Conservation (phyloP, 1,140 invertebrate species). For the Saccostrea echinata region DNA sequence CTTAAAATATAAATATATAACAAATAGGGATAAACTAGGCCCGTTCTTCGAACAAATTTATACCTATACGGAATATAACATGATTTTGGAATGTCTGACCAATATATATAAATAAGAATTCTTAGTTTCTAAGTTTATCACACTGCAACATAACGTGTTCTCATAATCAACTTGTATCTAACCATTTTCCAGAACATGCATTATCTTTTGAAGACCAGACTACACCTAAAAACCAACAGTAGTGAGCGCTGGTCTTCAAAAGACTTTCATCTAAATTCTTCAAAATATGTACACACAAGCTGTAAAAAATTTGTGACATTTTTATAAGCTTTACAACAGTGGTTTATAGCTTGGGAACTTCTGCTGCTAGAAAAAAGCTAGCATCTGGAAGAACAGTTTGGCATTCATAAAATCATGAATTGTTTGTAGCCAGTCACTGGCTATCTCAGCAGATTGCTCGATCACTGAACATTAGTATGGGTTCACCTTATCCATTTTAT, state of each 20-base stretch:
- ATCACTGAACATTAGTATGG: slow-evolving; percentile 24
- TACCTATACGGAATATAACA: slow-evolving; percentile 15
- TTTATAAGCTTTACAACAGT: slow-evolving; percentile 37
- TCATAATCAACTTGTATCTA: slow-evolving; percentile 26
- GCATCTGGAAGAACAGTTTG: slow-evolving; percentile 51
- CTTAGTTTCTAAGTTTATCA: not conserved
- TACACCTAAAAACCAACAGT: slow-evolving; percentile 11
- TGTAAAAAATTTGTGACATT: slow-evolving; percentile 40
- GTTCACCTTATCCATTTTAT: slow-evolving; percentile 35
- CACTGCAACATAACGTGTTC: not conserved
- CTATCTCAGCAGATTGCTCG: slow-evolving; percentile 48
- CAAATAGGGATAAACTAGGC: slow-evolving; percentile 12
- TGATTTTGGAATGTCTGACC: slow-evolving; percentile 18
- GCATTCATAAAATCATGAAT: slow-evolving; percentile 45
- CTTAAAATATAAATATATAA: slow-evolving; percentile 36
- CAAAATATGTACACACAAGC: slow-evolving; percentile 35
- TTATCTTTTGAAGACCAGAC: not conserved
- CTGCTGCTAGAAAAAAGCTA: slow-evolving; percentile 35
- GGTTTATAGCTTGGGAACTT: slow-evolving; percentile 8
- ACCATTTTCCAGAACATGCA: slow-evolving; percentile 35
- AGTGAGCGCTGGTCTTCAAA: slow-evolving; percentile 1
- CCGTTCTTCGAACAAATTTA: slow-evolving; percentile 41
- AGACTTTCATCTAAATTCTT: slow-evolving; percentile 11
- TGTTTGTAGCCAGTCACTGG: slow-evolving; percentile 41
- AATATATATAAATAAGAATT: slow-evolving; percentile 32